phyloP scores from a whole-genome alignment of 2,888 invertebrate species.

The Bimastos eiseni region DNA sequence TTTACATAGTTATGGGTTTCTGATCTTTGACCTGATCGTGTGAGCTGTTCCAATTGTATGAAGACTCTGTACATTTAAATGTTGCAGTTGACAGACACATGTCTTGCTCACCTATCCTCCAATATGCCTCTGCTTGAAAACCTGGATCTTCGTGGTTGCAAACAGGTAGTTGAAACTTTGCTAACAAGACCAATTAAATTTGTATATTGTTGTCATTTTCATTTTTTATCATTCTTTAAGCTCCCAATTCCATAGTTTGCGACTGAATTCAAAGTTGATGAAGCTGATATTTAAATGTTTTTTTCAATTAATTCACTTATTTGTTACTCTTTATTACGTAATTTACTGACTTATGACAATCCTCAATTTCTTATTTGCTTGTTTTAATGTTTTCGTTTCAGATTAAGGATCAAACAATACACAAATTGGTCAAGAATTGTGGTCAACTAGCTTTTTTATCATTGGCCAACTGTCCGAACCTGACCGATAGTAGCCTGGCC shows the following conservation, averaged over 20 bases:
- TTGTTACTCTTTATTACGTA: no score
- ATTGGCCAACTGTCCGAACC: slow-evolving; percentile 56
- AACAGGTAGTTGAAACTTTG: slow-evolving; percentile 48
- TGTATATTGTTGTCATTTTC: not conserved
- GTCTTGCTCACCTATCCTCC: slow-evolving; percentile 52
- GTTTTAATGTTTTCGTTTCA: not conserved
- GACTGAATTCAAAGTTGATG: not conserved
- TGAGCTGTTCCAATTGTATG: not conserved
- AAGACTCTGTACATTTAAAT: slow-evolving; percentile 23
- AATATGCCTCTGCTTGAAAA: slow-evolving; percentile 52
- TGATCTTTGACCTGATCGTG: not conserved
- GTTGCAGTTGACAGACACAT: slow-evolving; percentile 55
- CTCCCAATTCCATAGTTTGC: not conserved
- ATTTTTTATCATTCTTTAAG: not conserved
- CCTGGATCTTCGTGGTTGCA: slow-evolving; percentile 57
- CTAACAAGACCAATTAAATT: not conserved
- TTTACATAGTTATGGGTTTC: not conserved
- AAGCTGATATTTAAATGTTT: no score
- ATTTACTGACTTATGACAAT: not conserved
- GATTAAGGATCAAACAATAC: slow-evolving; percentile 47
- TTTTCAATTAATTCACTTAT: no score
- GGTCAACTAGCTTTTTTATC: slow-evolving; percentile 51
- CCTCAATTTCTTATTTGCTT: not conserved
- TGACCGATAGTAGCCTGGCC: slow-evolving; percentile 54
- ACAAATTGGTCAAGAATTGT: slow-evolving; percentile 56